Evolutionary conservation across 2,888 invertebrate species (phyloP).

Genomic region (Frankliniella fusca): DNA sequence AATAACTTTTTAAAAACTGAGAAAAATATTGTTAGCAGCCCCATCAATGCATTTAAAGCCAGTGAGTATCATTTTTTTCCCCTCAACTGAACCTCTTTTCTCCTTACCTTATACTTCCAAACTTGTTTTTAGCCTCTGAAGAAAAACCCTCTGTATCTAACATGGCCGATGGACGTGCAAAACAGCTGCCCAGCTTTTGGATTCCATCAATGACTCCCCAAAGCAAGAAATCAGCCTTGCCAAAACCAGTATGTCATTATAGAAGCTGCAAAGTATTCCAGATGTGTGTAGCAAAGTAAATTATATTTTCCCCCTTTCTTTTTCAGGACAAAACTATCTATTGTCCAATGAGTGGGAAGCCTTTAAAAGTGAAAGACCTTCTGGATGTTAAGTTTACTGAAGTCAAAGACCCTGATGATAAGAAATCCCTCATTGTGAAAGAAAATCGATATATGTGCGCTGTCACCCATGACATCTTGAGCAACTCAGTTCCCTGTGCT

Average conservation of each 20-base stretch:
- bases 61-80: conserved; percentile 31
- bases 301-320: conserved; percentile 30
- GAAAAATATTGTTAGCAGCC: conserved; percentile 64
- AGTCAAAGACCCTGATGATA: conserved; percentile 82
- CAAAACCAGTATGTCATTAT: conserved; percentile 63
- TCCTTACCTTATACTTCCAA: conserved; percentile 23
- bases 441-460: conserved; percentile 96
- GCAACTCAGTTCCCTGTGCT: conserved; percentile 91
- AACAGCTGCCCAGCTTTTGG: conserved; percentile 92
- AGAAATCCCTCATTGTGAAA: conserved; percentile 79
- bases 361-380: conserved; percentile 86
- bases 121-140: background rate
- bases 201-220: conserved; percentile 89
- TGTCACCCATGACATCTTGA: conserved; percentile 91
- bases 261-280: conserved; percentile 1
- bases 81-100: background rate
- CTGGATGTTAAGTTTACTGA: conserved; percentile 89
- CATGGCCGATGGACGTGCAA: conserved; percentile 71
- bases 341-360: conserved; percentile 80
- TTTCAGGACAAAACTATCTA: conserved; percentile 64
- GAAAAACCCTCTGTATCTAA: conserved; percentile 64
- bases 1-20: conserved; percentile 78
- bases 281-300: background rate
- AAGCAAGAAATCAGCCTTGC: conserved; percentile 65
- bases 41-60: conserved; percentile 46